These are phyloP conservation scores for Botia almorhae DNA, from an alignment of 2,797 vertebrate genomes.

Conservation along the genomic window DNA sequence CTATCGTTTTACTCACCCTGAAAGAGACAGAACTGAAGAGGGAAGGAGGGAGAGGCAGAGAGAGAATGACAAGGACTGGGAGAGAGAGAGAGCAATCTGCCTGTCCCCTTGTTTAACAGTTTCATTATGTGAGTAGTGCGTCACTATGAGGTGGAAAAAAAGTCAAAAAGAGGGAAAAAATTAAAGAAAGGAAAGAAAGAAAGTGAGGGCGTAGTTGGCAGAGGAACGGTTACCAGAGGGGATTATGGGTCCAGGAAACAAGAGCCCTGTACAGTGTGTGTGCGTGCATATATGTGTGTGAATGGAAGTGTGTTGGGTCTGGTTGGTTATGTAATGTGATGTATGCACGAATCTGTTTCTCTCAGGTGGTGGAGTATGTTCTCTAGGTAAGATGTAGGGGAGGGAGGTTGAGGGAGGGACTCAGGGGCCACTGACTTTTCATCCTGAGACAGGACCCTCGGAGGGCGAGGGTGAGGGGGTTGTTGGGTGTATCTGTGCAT, in stretches of 20 bases:
- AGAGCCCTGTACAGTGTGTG: conserved; percentile 32
- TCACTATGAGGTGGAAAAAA: conserved; percentile 72
- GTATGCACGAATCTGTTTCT: not conserved
- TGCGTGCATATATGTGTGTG: conserved; percentile 15
- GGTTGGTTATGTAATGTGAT: conserved; percentile 1
- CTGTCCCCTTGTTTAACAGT: conserved; percentile 71
- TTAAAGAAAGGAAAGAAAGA: conserved; percentile 54
- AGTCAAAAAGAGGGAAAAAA: conserved; percentile 59
- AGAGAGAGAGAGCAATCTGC: conserved; percentile 55
- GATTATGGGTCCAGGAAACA: conserved; percentile 59
- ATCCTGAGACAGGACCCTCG: no score
- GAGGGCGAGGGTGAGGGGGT: no score
- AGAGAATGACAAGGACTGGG: conserved; percentile 25
- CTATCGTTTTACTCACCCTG: conserved; percentile 82
- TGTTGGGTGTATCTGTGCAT: not conserved
- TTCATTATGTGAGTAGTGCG: conserved; percentile 86
- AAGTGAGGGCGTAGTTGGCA: conserved; percentile 65
- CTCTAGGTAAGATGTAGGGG: not conserved
- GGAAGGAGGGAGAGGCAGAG: conserved; percentile 13
- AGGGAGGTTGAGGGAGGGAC: no score
- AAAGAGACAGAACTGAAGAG: conserved; percentile 14
- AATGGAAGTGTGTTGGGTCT: conserved; percentile 23
- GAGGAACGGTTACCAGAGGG: conserved; percentile 71
- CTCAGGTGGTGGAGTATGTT: not conserved
- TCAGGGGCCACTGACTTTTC: no score